phyloP scores from a whole-genome alignment of 2,797 vertebrate species.

The Halcyon leucocephala region DNA sequence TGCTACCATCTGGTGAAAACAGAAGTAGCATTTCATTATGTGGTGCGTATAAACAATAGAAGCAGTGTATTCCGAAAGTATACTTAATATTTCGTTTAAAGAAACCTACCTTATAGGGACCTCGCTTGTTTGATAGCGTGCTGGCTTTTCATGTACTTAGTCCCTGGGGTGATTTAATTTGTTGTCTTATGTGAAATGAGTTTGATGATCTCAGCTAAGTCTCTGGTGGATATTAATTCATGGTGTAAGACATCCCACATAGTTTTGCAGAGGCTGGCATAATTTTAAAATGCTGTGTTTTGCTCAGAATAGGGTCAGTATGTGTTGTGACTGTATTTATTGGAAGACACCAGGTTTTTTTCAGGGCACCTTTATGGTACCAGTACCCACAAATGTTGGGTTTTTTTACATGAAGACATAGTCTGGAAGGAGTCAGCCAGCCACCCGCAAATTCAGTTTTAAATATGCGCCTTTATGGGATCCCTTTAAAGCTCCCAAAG shows the following conservation, averaged over 20 bases:
- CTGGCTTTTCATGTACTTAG: conserved; percentile 69
- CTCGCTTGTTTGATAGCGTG: conserved; percentile 46
- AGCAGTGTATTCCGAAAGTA: conserved; percentile 57
- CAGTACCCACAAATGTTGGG: not conserved
- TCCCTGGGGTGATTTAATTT: conserved; percentile 81
- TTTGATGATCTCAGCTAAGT: conserved; percentile 82
- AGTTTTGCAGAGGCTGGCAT: conserved; percentile 77
- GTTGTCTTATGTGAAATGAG: conserved; percentile 84
- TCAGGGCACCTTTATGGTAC: conserved; percentile 3
- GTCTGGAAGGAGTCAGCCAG: not conserved
- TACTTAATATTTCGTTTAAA: conserved; percentile 71
- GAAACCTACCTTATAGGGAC: conserved; percentile 67
- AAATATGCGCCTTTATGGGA: not conserved
- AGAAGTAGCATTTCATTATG: conserved; percentile 75
- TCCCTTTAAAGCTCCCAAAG: conserved; percentile 13
- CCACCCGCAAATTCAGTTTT: not conserved
- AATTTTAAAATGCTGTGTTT: conserved; percentile 70
- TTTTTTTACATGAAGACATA: not conserved
- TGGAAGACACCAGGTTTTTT: not conserved
- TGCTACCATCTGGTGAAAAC: conserved; percentile 75
- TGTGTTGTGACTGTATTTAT: conserved; percentile 21
- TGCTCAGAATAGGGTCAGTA: conserved; percentile 63
- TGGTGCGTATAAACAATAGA: conserved; percentile 61
- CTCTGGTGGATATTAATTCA: conserved; percentile 82
- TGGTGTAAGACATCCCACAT: conserved; percentile 78